phyloP scores from a whole-genome alignment of 2,888 invertebrate species.

The Gryllus longicercus region DNA sequence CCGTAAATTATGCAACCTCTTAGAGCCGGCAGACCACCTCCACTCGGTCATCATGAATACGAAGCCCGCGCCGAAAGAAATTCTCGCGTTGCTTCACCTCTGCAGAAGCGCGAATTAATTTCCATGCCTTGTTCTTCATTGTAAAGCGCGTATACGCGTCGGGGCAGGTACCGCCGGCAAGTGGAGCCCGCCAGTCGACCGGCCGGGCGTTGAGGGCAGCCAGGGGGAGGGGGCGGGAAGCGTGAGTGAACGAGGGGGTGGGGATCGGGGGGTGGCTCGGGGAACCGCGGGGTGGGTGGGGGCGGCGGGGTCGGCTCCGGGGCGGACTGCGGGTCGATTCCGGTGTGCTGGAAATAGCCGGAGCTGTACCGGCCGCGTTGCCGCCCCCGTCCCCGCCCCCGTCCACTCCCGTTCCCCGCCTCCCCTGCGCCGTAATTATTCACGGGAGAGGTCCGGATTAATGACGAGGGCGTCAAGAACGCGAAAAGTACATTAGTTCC shows the following conservation, averaged over 20 bases:
- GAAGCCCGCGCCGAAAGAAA: not conserved
- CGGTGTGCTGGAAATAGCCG: not conserved
- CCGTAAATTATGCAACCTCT: too few species aligned
- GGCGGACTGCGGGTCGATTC: not conserved
- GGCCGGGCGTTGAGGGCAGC: not conserved
- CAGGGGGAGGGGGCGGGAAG: not conserved
- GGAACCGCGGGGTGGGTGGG: not conserved
- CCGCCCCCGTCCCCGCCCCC: not conserved
- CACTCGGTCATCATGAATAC: not conserved
- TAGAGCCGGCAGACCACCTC: not conserved
- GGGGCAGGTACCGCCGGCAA: not conserved
- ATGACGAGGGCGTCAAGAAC: constrained; percentile 17
- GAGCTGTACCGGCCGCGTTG: not conserved
- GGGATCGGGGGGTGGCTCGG: not conserved
- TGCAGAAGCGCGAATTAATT: not conserved
- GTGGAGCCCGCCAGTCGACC: not conserved
- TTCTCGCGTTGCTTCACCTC: not conserved
- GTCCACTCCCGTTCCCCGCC: not conserved
- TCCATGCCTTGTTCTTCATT: not conserved
- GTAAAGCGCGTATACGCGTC: not conserved
- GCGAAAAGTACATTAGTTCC: constrained; percentile 4
- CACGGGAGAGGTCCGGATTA: not conserved
- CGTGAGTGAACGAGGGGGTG: not conserved
- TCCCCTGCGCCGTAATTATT: not conserved
- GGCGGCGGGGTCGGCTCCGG: not conserved